Conservation (phyloP, 2,113 vertebrate genomes). For the Rhinoptilus africanus region DNA sequence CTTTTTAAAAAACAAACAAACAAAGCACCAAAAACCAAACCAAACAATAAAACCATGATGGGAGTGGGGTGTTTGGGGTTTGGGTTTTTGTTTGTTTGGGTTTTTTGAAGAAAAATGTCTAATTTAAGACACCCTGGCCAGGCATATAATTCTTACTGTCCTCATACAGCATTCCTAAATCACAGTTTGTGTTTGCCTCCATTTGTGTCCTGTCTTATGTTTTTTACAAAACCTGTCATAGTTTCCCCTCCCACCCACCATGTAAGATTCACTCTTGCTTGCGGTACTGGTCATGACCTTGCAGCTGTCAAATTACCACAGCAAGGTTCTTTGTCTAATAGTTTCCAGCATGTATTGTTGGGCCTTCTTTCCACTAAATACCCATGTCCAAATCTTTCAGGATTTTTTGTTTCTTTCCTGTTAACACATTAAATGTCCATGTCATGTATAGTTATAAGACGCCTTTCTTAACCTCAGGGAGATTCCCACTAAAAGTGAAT, state of each 20-base stretch:
- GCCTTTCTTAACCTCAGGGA: constrained; percentile 29
- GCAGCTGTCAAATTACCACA: background rate
- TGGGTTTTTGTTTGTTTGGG: background rate
- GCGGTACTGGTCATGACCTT: background rate
- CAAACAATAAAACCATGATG: background rate
- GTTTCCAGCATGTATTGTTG: background rate
- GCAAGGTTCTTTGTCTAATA: background rate
- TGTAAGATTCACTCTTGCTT: background rate
- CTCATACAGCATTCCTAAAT: background rate
- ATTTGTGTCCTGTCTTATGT: background rate
- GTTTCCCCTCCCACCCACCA: background rate
- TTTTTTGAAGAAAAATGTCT: background rate
- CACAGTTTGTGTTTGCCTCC: background rate
- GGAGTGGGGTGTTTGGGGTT: background rate
- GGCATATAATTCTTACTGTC: background rate
- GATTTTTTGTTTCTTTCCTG: background rate
- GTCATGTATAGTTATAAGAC: background rate
- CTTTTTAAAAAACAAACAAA: background rate
- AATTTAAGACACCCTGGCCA: background rate
- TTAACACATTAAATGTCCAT: background rate
- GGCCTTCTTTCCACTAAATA: background rate
- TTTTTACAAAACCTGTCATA: background rate
- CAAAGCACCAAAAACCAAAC: background rate
- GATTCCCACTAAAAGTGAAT: background rate
- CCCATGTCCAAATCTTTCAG: background rate